Evolutionary conservation across 2,113 vertebrate species (phyloP).

Genomic region (Anarhynchus alexandrinus): DNA sequence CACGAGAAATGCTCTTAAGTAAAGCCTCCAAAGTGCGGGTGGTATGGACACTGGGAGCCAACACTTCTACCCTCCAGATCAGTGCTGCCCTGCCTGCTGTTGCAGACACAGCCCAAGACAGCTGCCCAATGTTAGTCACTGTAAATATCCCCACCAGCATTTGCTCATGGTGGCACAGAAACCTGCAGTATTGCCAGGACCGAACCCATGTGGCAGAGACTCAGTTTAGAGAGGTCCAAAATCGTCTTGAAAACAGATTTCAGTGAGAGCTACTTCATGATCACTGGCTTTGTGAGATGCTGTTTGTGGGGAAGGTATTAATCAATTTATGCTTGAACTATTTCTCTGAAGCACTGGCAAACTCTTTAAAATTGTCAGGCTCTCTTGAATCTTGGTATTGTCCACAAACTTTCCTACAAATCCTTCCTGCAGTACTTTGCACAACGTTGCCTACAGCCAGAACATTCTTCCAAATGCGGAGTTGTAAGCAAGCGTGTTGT

Average conservation of each 20-base stretch:
- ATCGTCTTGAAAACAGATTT: neutral
- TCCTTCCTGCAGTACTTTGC: neutral
- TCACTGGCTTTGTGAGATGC: neutral
- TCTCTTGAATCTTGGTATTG: neutral
- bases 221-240: neutral
- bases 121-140: neutral
- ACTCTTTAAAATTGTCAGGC: neutral
- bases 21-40: neutral
- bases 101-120: neutral
- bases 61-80: neutral
- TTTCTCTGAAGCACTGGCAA: neutral
- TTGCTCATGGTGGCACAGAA: neutral
- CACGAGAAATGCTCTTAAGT: neutral
- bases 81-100: neutral
- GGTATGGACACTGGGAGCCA: neutral
- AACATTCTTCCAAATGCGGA: neutral
- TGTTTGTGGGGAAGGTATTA: neutral
- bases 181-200: neutral
- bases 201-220: neutral
- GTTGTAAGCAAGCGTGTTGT: neutral
- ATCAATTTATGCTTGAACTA: neutral
- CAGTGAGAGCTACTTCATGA: neutral
- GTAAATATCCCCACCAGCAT: neutral
- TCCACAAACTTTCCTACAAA: neutral
- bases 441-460: neutral